Base-by-base conservation (phyloP, 2,888 invertebrate genomes). In the Atrina japonica region DNA sequence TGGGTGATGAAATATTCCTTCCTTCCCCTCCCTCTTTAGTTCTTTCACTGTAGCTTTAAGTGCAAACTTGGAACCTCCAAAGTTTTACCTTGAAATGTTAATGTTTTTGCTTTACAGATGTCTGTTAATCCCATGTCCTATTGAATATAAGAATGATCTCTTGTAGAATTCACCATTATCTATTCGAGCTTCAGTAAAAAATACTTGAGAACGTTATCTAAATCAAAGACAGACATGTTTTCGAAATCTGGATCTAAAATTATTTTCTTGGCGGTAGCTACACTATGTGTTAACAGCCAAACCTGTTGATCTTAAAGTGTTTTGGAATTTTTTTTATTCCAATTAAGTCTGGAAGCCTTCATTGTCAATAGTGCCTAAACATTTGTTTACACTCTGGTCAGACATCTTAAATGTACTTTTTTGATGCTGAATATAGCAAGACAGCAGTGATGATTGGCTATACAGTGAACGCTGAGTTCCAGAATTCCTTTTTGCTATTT, bases 21-120 rank as follows among this genome's bases (percentile, higher is more conserved):
- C 16, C 45, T 40, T 3, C 55, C 7, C 41, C 59, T 66, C 18
- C 58, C n/a, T n/a, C n/a, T n/a, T n/a, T n/a, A n/a, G n/a, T n/a
- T n/a, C n/a, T n/a, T n/a, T n/a, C n/a, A n/a, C n/a, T n/a, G n/a
- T n/a, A n/a, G n/a, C n/a, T n/a, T n/a, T n/a, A n/a, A n/a, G n/a
- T n/a, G n/a, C n/a, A n/a, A n/a, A n/a, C 30, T 16, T 59, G 7
- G 66, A 58, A 14, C 52, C 40, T 9, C 9, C 29, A 43, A 66
- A 49, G 6, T 58, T 59, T 1, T 25, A 21, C 56, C 66, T 9
- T 66, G 30, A 6, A 58, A 66, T 59, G n/a, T 66, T 59, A 3
- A 41, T 16, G 16, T 23, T 1, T 9, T 14, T 18, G 18, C 9
- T 27, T 2, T 7, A 58, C 29, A 61, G 18, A 14, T 61, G 61